These are phyloP conservation scores for Pelvicachromis taeniatus DNA, from an alignment of 2,113 vertebrate genomes.

Conservation along the genomic window DNA sequence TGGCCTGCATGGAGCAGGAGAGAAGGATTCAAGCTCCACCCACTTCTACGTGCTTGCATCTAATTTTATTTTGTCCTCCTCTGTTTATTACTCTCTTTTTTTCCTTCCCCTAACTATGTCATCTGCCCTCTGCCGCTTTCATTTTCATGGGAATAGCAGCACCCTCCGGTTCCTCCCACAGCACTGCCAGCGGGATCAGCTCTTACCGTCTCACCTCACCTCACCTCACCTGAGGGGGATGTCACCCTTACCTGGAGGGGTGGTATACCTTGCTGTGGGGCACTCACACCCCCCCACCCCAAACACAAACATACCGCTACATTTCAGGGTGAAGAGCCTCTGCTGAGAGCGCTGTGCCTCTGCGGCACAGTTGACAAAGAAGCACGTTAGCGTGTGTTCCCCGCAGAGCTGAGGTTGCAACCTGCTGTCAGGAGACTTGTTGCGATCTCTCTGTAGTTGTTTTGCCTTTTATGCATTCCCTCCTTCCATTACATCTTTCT, in stretches of 20 bases:
- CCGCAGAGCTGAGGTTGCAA: conserved; percentile 32
- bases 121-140: neutral
- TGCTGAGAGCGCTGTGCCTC: conserved; percentile 10
- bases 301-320: conserved; percentile 10
- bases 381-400: conserved; percentile 20
- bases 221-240: conserved; percentile 42
- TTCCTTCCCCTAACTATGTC: neutral
- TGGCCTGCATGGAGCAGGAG: neutral
- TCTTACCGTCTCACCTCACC: neutral
- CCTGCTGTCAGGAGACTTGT: conserved; percentile 18
- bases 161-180: conserved; percentile 31
- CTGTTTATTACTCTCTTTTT: neutral
- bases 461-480: conserved; percentile 25
- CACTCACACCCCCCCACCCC: neutral
- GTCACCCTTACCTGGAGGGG: conserved; percentile 53
- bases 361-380: neutral
- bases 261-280: conserved; percentile 43
- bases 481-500: conserved; percentile 5
- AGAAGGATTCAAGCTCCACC: neutral
- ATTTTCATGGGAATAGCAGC: conserved; percentile 25
- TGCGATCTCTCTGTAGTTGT: conserved; percentile 50
- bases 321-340: conserved; percentile 9
- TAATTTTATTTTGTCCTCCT: neutral
- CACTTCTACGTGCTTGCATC: neutral
- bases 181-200: conserved; percentile 25